phyloP scores from a whole-genome alignment of 2,888 invertebrate species.

The Drosophila nigricruria region DNA sequence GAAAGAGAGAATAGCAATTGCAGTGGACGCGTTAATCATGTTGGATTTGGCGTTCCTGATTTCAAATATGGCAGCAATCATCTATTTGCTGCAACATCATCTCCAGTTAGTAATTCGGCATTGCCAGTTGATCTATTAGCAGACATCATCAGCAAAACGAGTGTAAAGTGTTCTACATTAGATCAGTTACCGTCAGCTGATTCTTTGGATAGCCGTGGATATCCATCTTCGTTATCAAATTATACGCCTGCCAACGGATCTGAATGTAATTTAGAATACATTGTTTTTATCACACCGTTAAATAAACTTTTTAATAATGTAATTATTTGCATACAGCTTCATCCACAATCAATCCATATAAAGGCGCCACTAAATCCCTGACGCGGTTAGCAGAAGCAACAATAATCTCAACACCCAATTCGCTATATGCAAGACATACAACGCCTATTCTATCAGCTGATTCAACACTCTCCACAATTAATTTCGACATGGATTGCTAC shows the following conservation, averaged over 20 bases:
- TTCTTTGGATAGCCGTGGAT: constrained; percentile 13
- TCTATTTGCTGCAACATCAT: constrained; percentile 19
- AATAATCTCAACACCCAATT: constrained; percentile 20
- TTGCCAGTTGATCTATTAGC: constrained; percentile 48
- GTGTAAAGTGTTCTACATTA: constrained; percentile 38
- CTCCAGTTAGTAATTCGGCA: constrained; percentile 18
- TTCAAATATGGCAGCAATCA: constrained; percentile 25
- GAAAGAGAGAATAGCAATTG: constrained; percentile 60
- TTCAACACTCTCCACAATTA: constrained; percentile 7
- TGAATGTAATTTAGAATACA: constrained; percentile 45
- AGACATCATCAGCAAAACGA: constrained; percentile 57
- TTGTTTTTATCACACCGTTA: background rate
- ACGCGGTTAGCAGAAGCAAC: constrained; percentile 39
- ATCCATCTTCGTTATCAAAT: constrained; percentile 51
- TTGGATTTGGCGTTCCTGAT: constrained; percentile 26
- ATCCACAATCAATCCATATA: constrained; percentile 28
- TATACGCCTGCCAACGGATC: constrained; percentile 44
- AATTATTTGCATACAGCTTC: constrained; percentile 34
- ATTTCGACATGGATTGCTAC: constrained; percentile 30
- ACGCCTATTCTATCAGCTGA: constrained; percentile 39
- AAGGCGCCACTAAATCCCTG: constrained; percentile 43
- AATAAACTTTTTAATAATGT: background rate
- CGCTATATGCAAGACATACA: constrained; percentile 40
- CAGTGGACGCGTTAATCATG: constrained; percentile 49
- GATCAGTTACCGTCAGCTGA: constrained; percentile 10